Evolutionary conservation across 1,140 invertebrate genomes (phyloP).

Genomic region (Pachyrhynchus sulphureomaculatus): DNA sequence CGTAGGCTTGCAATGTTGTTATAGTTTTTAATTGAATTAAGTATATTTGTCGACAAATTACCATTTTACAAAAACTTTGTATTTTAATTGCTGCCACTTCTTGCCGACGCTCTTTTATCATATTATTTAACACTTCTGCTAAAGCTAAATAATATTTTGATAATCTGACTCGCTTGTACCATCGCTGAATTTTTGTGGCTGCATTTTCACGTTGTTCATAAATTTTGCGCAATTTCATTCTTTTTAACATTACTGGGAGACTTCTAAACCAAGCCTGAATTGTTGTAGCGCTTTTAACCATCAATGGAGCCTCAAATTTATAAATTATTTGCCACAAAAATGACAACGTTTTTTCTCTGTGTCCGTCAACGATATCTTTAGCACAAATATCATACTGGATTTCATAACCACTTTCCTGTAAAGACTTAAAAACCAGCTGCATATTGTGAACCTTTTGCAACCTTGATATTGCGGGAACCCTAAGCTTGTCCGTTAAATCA

Average conservation of each 20-base stretch:
- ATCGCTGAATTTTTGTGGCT: constrained; percentile 58
- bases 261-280: constrained; percentile 72
- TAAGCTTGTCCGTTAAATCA: constrained; percentile 64
- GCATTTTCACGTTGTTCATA: constrained; percentile 50
- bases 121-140: not conserved
- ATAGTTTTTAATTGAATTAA: constrained; percentile 25
- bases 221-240: constrained; percentile 52
- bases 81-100: constrained; percentile 39
- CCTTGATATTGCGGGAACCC: constrained; percentile 80
- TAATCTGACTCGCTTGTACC: constrained; percentile 50
- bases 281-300: constrained; percentile 62
- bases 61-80: constrained; percentile 52
- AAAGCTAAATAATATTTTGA: constrained; percentile 1
- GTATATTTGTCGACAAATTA: constrained; percentile 37
- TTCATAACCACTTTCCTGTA: constrained; percentile 60
- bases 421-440: constrained; percentile 65
- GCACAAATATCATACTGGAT: constrained; percentile 67
- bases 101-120: constrained; percentile 9
- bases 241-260: constrained; percentile 51
- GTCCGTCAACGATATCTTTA: constrained; percentile 81
- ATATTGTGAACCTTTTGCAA: constrained; percentile 89
- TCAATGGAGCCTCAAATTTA: constrained; percentile 75
- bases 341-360: constrained; percentile 83
- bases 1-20: constrained; percentile 38
- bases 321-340: constrained; percentile 88